Evolutionary conservation across 2,113 vertebrate genomes (phyloP), one percentile per base, ranked within the genome.

Genomic region (Sclerurus mexicanus): DNA sequence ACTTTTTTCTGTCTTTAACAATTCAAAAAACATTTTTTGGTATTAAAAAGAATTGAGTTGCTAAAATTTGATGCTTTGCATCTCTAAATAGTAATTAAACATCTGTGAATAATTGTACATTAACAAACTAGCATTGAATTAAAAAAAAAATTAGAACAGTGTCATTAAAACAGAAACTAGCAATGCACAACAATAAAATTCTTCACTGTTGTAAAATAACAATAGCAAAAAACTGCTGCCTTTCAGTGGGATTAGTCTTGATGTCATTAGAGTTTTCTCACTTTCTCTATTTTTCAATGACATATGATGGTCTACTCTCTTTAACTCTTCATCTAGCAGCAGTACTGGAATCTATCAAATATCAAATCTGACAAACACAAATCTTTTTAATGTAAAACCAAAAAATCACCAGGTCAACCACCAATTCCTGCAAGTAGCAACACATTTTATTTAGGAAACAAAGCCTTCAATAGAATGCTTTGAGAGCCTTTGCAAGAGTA

Each of bases 1-100:
- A 4, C 4, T 77, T 73, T 69, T 82, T 77, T 24, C 28, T 73
- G 17, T 44, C 14, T 83, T 79, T 62, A 74, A 40, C 5, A 47
- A 60, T 66, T 58, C 6, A 69, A 44, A 47, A 87, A 12, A 0
- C 17, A 23, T 15, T 68, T 93, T 83, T 60, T 74, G 46, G 27
- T 82, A 72, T 33, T 81, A 55, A 49, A 89, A 88, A 77, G 40
- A 89, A 63, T 5, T 2, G 25, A 69, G 13, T 47, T 85, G 35
- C 35, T 90, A 75, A 84, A 92, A 62, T 58, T 18, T 53, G 33
- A 37, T 77, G 20, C 7, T 84, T 81, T 87, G 50, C 33, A 58
- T 89, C 68, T 91, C 42, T 76, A 76, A 89, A 79, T n/a, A 62
- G 31, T 76, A 95, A 79, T 93, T 83, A 91, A 92, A 71, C 52